Evolutionary conservation across 2,113 vertebrate species (phyloP).

Genomic region (Neodontobutis hainanensis): DNA sequence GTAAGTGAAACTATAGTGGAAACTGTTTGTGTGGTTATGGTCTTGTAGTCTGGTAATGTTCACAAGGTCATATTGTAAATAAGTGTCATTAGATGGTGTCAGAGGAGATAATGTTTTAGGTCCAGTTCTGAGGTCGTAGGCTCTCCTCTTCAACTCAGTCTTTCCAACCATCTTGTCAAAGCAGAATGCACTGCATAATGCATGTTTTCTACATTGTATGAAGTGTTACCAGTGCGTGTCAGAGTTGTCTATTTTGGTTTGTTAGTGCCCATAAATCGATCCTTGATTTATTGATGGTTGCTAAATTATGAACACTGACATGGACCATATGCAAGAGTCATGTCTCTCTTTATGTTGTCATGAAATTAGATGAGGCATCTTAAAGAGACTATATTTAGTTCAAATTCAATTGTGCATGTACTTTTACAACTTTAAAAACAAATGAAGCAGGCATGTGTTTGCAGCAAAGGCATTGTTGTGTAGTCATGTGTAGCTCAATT

Average conservation of each 20-base stretch:
- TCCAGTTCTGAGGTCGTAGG: constrained; percentile 60
- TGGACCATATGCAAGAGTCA: constrained; percentile 32
- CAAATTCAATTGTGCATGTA: background rate
- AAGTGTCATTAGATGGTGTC: constrained; percentile 75
- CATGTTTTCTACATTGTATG: constrained; percentile 1
- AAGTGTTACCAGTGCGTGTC: background rate
- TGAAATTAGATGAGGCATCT: no score
- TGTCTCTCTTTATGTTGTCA: constrained; percentile 24
- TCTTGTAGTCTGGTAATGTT: constrained; percentile 57
- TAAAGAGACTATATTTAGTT: no score
- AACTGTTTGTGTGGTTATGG: constrained; percentile 5
- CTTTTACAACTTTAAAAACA: constrained; percentile 50
- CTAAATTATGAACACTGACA: constrained; percentile 32
- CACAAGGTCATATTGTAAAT: constrained; percentile 70
- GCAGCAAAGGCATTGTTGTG: constrained; percentile 38
- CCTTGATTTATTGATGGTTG: background rate
- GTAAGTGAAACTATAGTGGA: background rate
- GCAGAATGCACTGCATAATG: constrained; percentile 54
- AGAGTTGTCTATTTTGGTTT: constrained; percentile 16
- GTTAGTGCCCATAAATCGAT: constrained; percentile 25
- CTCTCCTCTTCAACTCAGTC: constrained; percentile 58
- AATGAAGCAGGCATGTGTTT: constrained; percentile 38
- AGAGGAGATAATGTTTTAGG: constrained; percentile 74
- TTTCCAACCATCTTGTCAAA: constrained; percentile 73
- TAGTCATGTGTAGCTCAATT: constrained; percentile 30